A percentile compares a stretch with the other conserved stretches of the same genome.
phyloP scores from a whole-genome alignment of 1,140 invertebrate genomes.

The Teleogryllus occipitalis region DNA sequence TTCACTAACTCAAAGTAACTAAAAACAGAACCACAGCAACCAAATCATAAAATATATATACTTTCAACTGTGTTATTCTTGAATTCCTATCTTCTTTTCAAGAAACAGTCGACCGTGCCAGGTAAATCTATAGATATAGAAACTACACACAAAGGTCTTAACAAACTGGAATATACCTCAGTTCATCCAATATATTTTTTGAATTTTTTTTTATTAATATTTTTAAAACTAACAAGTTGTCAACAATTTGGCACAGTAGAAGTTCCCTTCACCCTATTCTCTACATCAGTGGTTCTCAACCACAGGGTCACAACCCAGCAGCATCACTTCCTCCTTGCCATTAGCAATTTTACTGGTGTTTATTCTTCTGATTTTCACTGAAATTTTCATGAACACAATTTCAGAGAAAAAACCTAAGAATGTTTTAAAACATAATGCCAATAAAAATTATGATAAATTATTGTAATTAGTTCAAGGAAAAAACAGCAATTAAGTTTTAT shows the following conservation, averaged over 20 bases:
- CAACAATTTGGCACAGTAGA: conserved; percentile 16
- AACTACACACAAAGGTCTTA: background rate
- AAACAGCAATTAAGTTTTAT: too few relatives aligned
- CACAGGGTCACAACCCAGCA: too few relatives aligned
- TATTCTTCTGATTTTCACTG: background rate
- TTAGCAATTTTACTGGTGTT: background rate
- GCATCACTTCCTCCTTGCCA: background rate
- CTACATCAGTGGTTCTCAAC: background rate
- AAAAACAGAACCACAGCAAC: too few relatives aligned
- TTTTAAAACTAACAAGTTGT: conserved; percentile 17
- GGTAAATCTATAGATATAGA: background rate
- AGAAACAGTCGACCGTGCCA: background rate
- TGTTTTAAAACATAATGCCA: background rate
- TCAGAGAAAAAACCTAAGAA: background rate
- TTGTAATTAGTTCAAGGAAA: too few relatives aligned
- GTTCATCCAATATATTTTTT: background rate
- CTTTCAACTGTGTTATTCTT: background rate
- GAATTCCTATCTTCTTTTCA: background rate
- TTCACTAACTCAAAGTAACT: too few relatives aligned
- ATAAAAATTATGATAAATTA: too few relatives aligned
- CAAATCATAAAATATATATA: background rate
- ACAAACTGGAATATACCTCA: background rate
- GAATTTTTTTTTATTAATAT: background rate
- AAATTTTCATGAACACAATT: background rate
- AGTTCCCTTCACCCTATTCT: background rate